phyloP scores from a whole-genome alignment of 2,888 invertebrate genomes.

The Thalpophila matura region DNA sequence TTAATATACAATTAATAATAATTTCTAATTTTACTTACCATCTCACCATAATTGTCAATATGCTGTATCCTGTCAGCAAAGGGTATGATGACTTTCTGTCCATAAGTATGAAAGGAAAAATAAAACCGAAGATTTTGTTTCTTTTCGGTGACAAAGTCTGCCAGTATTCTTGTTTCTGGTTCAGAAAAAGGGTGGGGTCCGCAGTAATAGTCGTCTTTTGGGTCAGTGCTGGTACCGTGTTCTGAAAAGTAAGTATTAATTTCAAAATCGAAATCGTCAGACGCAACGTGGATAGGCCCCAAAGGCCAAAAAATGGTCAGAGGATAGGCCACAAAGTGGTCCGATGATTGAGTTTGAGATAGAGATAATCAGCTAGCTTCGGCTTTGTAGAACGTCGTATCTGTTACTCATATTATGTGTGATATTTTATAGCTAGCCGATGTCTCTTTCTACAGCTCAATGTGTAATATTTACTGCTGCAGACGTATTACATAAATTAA shows the following conservation, averaged over 20 bases:
- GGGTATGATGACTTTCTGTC: slow-evolving; percentile 91
- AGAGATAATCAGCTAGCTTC: too few relatives aligned
- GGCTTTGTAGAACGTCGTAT: too few relatives aligned
- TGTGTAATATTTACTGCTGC: too few relatives aligned
- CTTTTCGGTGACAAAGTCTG: slow-evolving; percentile 66
- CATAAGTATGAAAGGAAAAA: slow-evolving; percentile 92
- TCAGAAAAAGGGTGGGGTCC: slow-evolving; percentile 80
- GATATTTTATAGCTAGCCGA: too few relatives aligned
- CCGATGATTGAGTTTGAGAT: too few relatives aligned
- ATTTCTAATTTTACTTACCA: slow-evolving; percentile 67
- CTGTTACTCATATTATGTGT: too few relatives aligned
- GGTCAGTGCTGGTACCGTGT: slow-evolving; percentile 65
- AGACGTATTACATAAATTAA: too few relatives aligned
- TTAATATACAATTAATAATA: background rate
- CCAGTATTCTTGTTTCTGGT: slow-evolving; percentile 74
- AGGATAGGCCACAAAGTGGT: too few relatives aligned
- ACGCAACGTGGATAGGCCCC: too few relatives aligned
- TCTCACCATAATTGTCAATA: slow-evolving; percentile 84
- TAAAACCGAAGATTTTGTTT: slow-evolving; percentile 87
- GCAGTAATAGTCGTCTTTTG: slow-evolving; percentile 70
- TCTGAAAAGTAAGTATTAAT: slow-evolving; percentile 70
- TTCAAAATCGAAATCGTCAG: too few relatives aligned
- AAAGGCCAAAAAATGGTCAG: too few relatives aligned
- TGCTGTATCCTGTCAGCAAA: slow-evolving; percentile 86
- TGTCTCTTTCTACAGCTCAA: too few relatives aligned